A percentile compares a stretch with the other conserved stretches of the same genome.
Conservation (phyloP, 2,888 invertebrate genomes). For the Lepidonotus clava region DNA sequence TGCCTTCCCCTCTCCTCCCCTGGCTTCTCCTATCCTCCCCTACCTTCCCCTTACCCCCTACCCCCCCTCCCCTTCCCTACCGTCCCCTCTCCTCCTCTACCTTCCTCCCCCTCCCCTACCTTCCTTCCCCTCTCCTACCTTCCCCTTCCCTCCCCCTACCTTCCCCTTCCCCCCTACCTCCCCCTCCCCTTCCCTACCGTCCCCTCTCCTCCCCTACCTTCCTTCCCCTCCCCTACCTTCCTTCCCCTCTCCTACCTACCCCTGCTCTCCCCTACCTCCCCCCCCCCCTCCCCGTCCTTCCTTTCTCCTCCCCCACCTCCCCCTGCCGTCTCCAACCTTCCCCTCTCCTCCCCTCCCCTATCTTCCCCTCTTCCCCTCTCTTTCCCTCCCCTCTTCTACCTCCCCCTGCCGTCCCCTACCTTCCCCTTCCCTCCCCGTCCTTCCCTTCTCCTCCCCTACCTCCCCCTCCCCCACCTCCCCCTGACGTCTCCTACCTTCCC, state of each 20-base stretch:
- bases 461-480: neutral
- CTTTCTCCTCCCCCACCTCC: too few relatives aligned
- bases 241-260: neutral
- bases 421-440: neutral
- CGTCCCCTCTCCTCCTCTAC: neutral
- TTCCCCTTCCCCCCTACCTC: neutral
- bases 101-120: neutral
- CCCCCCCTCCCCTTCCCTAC: neutral
- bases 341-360: neutral
- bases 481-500: neutral
- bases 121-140: neutral
- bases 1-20: neutral
- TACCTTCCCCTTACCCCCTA: neutral
- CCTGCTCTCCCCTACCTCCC: neutral
- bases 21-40: neutral
- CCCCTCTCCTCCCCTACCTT: neutral
- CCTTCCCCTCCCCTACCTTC: neutral
- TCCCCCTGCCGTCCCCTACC: neutral
- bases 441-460: neutral
- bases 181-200: neutral
- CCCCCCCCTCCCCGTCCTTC: neutral
- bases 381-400: neutral
- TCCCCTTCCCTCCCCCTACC: neutral
- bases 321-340: neutral
- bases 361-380: neutral